Base-by-base conservation (phyloP, 2,113 vertebrate genomes). In the Rhipidura dahli region DNA sequence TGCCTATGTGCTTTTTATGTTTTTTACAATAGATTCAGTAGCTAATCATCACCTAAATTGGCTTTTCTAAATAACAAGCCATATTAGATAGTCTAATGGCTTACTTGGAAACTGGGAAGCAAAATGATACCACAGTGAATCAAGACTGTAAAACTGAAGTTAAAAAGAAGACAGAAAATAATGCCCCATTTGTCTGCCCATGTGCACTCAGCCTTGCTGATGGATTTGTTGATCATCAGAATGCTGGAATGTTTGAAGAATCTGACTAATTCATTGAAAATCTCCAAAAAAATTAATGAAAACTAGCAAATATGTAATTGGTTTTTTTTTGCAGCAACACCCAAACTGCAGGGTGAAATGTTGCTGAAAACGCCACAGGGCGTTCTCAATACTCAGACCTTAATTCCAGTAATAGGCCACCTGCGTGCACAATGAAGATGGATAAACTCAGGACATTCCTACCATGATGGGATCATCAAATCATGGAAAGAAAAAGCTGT, bases 1-100 rank as follows among this genome's bases (percentile, higher is more conserved):
- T 64, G 51, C 56, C 76, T 90, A 14, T 88, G 78, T 86, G 68
- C 27, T 90, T 79, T 86, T 90, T 86, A 17, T 79, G 33, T 44
- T 90, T 95, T 77, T 76, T 69, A 82, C 59, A 90, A 81, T 80
- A 70, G 35, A 37, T 57, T 91, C 75, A 54, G 75, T 53, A 53
- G 47, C 78, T 69, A 91, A 81, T 89, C 49, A 39, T 87, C 89
- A 83, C 83, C 68, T 90, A 90, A 92, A 79, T 50, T 85, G 21
- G 26, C 42, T 91, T 95, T 89, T 76, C 54, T 56, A 78, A 91
- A 90, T 54, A 83, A 39, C 10, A 30, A 50, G 8, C 39, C 3
- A 2, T 82, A 40, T 56, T 76, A 83, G 50, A 30, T 63, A 54
- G 2, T 59, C 49, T 90, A 70, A 71, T 64, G 70, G 17, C 64